Evolutionary conservation across 2,797 vertebrate species (phyloP), one percentile per base, ranked within the genome.

Genomic region (Aeoliscus strigatus): DNA sequence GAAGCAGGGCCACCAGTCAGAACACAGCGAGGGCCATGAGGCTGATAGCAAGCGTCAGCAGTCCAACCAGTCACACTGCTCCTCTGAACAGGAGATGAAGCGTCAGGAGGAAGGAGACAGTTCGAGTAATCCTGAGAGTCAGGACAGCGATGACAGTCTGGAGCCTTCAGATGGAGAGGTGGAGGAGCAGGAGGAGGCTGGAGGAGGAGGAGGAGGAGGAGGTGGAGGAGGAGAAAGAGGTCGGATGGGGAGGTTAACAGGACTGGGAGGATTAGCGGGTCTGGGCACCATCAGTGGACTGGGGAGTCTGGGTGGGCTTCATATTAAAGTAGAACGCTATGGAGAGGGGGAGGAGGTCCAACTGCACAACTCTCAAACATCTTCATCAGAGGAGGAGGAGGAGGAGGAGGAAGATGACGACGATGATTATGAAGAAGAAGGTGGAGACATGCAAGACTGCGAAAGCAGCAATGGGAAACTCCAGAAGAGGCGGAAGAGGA

Each of bases 251-350:
- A 66, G 78, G 48, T 48, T 82, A 35, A 21, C 60, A 1, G 66
- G 56, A 16, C 85, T 92, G 59, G 81, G 87, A 27, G 79, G 84
- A 4, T 77, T 93, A 51, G 91, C 88, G 8, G 86, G 86, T 21
- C 86, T 83, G 24, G 60, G 60, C 1, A 18, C 87, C 50, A 90
- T 91, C 12, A 85, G 89, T 44, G 87, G 87, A 65, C 86, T 94
- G 64, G 65, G 87, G 37, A 84, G 87, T 15, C 86, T 96, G 46
- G 91, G 91, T n/a, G 90, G 92, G 12, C 92, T 96, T 81, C 94
- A 92, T 73, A 97, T 99, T 73, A 99, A 99, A 82, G 96, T 97
- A 39, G 96, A 99, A 77, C 93, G 90, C 57, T 98, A 93, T 0
- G 92, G 91, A 24, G 95, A 97, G 16, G 91, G 91, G 21, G 94